Percentiles rank a stretch among this genome's conserved stretches.
These are phyloP conservation scores for Plectropomus leopardus DNA, from an alignment of 2,113 vertebrate species.

Conservation along the genomic window DNA sequence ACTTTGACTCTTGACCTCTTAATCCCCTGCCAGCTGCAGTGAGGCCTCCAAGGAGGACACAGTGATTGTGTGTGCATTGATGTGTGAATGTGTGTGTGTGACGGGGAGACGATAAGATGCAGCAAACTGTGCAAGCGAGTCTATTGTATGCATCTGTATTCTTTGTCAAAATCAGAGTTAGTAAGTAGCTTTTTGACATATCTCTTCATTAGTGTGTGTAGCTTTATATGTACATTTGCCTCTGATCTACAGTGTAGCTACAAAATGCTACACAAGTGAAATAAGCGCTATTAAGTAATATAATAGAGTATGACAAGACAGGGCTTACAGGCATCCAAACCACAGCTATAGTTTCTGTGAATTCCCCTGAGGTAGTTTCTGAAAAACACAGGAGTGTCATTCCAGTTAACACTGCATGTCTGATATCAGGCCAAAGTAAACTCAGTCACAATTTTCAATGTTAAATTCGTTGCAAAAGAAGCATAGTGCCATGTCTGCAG, in stretches of 20 bases:
- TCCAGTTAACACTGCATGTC: neutral
- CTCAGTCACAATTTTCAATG: neutral
- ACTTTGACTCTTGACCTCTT: conserved; percentile 66
- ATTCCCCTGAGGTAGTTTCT: neutral
- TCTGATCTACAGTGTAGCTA: neutral
- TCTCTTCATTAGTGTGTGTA: neutral
- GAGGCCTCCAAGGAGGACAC: conserved; percentile 47
- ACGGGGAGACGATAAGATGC: neutral
- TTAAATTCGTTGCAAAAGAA: neutral
- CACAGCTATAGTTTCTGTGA: neutral
- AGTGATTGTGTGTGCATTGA: neutral
- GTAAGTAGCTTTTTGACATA: neutral
- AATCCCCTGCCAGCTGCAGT: conserved; percentile 71
- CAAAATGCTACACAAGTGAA: neutral
- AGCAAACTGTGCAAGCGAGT: neutral
- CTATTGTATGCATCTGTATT: neutral
- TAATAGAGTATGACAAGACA: neutral
- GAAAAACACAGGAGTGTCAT: neutral
- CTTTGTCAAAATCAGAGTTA: neutral
- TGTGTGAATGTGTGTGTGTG: conserved; percentile 12
- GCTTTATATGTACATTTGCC: neutral
- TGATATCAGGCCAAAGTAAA: conserved; percentile 7
- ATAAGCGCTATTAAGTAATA: neutral
- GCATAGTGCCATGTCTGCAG: neutral
- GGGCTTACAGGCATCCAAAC: neutral